Evolutionary conservation across 1,140 invertebrate species (phyloP).

Genomic region (Acromyrmex heyeri): DNA sequence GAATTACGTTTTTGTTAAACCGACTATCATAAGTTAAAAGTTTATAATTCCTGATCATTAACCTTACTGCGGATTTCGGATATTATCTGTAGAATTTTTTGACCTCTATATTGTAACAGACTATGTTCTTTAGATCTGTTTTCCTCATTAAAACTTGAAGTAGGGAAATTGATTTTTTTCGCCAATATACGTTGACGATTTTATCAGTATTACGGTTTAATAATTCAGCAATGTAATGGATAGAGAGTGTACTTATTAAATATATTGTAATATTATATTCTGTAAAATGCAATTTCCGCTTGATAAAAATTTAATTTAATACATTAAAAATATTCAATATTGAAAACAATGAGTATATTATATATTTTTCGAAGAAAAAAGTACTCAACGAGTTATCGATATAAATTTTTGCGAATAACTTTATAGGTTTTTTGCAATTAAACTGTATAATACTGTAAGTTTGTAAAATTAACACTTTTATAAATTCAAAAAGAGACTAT

Average conservation of each 20-base stretch:
- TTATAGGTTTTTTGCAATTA: not conserved
- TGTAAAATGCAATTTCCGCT: not conserved
- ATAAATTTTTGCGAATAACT: not conserved
- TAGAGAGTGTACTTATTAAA: not conserved
- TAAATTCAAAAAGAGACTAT: not conserved
- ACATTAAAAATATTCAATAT: conserved; percentile 10
- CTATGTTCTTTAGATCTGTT: not conserved
- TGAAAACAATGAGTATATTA: not conserved
- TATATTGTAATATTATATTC: not conserved
- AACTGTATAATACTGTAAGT: not conserved
- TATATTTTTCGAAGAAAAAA: not conserved
- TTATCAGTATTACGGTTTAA: not conserved
- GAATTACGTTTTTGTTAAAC: not conserved
- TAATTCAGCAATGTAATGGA: conserved; percentile 2
- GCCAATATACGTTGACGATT: not conserved
- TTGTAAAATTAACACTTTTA: conserved; percentile 3
- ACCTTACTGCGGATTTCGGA: not conserved
- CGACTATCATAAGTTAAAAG: conserved; percentile 1
- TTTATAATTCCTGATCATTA: conserved; percentile 3
- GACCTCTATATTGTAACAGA: not conserved
- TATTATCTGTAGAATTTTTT: not conserved
- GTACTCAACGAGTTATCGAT: not conserved
- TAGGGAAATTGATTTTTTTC: not conserved
- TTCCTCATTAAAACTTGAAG: not conserved
- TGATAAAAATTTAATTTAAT: conserved; percentile 7